These are phyloP conservation scores for Zonotrichia albicollis DNA, from an alignment of 2,797 vertebrate genomes.

Conservation along the genomic window DNA sequence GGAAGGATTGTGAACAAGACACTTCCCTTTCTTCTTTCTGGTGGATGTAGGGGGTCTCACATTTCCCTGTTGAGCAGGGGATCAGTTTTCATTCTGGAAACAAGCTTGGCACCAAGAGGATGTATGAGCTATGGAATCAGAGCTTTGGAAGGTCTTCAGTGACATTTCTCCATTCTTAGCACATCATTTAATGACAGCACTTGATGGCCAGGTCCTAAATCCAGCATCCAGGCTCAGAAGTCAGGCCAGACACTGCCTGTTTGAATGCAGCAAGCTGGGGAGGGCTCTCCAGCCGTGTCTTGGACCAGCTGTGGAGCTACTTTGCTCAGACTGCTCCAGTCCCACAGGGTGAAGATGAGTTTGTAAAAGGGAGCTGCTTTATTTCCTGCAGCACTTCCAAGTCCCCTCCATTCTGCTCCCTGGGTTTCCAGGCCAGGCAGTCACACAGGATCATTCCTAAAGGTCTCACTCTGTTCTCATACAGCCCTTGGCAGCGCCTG, in stretches of 20 bases:
- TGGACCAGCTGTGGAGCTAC: neutral
- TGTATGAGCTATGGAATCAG: slow-evolving; percentile 3
- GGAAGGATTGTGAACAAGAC: slow-evolving; percentile 32
- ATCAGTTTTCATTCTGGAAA: slow-evolving; percentile 59
- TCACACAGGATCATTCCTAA: neutral
- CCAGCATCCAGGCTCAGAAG: neutral
- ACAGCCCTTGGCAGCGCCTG: neutral
- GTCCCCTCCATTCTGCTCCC: neutral
- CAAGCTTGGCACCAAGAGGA: slow-evolving; percentile 12
- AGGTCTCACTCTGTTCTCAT: neutral
- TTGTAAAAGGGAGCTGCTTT: neutral
- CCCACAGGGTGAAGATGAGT: neutral
- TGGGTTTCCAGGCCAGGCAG: neutral
- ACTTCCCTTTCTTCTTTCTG: slow-evolving; percentile 48
- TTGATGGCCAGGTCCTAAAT: slow-evolving; percentile 31
- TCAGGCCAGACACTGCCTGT: neutral
- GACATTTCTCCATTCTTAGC: slow-evolving; percentile 59
- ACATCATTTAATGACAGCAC: slow-evolving; percentile 27
- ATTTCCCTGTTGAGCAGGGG: neutral
- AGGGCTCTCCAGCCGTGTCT: neutral
- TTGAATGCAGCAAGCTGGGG: neutral
- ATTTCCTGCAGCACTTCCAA: neutral
- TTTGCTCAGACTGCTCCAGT: neutral
- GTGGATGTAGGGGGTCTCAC: slow-evolving; percentile 36
- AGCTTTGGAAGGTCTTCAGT: slow-evolving; percentile 53